Evolutionary conservation across 2,888 invertebrate species (phyloP).

Genomic region (Cosmorhoe ocellata): DNA sequence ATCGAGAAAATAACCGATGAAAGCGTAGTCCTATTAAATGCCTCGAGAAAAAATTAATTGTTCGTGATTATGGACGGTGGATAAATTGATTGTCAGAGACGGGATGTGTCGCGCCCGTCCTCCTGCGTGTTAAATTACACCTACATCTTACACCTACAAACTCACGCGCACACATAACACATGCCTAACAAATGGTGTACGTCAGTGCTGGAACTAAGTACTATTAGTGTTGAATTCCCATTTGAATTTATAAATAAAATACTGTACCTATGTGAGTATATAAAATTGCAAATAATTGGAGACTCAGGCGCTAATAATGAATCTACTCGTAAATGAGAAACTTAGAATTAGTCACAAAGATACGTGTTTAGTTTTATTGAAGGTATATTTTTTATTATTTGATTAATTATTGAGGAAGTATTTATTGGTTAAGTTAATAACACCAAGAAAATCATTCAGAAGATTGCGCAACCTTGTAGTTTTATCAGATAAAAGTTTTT

Average conservation of each 20-base stretch:
- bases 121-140: constrained; percentile 47
- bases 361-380: constrained; percentile 20
- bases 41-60: constrained; percentile 72
- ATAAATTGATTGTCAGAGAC: constrained; percentile 67
- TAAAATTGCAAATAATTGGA: constrained; percentile 40
- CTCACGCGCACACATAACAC: constrained; percentile 15
- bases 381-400: not conserved
- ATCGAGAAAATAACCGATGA: constrained; percentile 76
- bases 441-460: too few relatives aligned
- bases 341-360: constrained; percentile 33
- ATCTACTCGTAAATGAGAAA: constrained; percentile 35
- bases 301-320: constrained; percentile 41
- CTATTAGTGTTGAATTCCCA: constrained; percentile 44
- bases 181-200: constrained; percentile 44
- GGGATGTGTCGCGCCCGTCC: constrained; percentile 56
- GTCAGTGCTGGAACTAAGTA: constrained; percentile 44
- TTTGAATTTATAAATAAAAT: constrained; percentile 48
- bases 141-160: constrained; percentile 19
- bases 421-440: too few relatives aligned
- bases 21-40: constrained; percentile 69
- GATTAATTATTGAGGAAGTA: too few relatives aligned
- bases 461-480: too few relatives aligned
- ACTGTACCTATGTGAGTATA: constrained; percentile 40
- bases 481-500: too few relatives aligned
- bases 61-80: constrained; percentile 73